A percentile compares a stretch with the other conserved stretches of the same genome.
These are phyloP conservation scores for Onychorhynchus coronatus DNA, from an alignment of 2,113 vertebrate species.

Conservation along the genomic window DNA sequence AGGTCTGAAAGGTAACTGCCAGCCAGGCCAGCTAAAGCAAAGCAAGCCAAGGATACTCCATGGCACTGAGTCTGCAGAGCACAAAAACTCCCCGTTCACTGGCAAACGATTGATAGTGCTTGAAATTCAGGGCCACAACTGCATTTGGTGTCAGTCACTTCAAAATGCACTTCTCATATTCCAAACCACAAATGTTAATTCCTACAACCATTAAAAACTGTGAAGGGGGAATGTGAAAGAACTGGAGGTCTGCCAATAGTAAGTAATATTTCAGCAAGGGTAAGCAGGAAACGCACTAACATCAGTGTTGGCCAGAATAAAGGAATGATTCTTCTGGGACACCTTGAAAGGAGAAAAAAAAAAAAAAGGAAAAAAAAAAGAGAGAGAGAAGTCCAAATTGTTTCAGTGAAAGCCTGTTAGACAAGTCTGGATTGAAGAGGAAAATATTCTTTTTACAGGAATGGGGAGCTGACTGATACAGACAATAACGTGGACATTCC, in stretches of 20 bases:
- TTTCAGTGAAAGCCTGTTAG: not conserved
- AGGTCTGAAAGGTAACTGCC: not conserved
- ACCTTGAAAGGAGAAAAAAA: not conserved
- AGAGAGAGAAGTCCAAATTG: not conserved
- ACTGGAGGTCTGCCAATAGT: slow-evolving; percentile 23
- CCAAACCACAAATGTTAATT: slow-evolving; percentile 21
- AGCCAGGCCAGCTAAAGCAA: not conserved
- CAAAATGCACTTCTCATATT: slow-evolving; percentile 9
- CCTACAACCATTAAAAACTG: not conserved
- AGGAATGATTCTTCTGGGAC: slow-evolving; percentile 3
- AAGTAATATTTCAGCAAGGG: slow-evolving; percentile 13
- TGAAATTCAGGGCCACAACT: slow-evolving; percentile 24
- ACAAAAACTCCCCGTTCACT: not conserved
- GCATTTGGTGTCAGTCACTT: not conserved
- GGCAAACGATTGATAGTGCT: not conserved
- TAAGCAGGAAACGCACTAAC: not conserved
- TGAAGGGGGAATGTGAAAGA: not conserved
- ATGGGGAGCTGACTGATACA: not conserved
- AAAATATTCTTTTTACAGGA: not conserved
- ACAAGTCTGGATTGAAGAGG: not conserved
- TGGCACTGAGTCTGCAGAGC: not conserved
- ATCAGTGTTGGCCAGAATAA: not conserved
- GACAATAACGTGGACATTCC: not conserved
- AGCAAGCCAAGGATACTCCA: not conserved
- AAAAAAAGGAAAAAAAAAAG: no score